These are phyloP conservation scores for Acomys russatus DNA, from an alignment of 2,797 vertebrate genomes.

Conservation along the genomic window DNA sequence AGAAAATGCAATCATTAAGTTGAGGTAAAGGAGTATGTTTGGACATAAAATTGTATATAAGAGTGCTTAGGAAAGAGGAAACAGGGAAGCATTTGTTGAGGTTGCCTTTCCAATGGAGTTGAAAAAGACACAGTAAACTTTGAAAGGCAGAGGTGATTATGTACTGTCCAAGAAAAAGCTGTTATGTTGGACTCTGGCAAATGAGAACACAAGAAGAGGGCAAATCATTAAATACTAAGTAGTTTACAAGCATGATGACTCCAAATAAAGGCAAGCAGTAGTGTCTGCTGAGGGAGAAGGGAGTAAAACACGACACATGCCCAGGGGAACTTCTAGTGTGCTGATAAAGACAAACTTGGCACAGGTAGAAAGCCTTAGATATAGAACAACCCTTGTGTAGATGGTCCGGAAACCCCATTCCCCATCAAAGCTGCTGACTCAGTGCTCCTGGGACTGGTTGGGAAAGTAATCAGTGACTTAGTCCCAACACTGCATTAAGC, in stretches of 20 bases:
- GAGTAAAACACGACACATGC: too few relatives aligned
- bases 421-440: too few relatives aligned
- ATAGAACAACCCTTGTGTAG: background rate
- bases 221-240: background rate
- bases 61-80: background rate
- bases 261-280: background rate
- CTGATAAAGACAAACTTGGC: background rate
- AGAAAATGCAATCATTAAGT: background rate
- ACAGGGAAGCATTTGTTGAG: background rate
- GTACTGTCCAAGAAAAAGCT: background rate
- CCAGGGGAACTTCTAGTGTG: accelerated
- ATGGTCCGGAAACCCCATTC: too few relatives aligned
- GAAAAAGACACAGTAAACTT: background rate
- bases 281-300: background rate
- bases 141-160: background rate
- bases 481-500: background rate
- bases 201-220: background rate
- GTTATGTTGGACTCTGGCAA: background rate
- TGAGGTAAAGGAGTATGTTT: background rate
- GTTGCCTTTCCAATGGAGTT: background rate
- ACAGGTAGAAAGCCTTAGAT: background rate
- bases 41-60: background rate
- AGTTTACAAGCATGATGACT: background rate
- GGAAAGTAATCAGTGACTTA: background rate
- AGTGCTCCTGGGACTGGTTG: background rate